These are phyloP conservation scores for Oncopodura yosiiana DNA, from an alignment of 1,140 invertebrate species.

Conservation along the genomic window DNA sequence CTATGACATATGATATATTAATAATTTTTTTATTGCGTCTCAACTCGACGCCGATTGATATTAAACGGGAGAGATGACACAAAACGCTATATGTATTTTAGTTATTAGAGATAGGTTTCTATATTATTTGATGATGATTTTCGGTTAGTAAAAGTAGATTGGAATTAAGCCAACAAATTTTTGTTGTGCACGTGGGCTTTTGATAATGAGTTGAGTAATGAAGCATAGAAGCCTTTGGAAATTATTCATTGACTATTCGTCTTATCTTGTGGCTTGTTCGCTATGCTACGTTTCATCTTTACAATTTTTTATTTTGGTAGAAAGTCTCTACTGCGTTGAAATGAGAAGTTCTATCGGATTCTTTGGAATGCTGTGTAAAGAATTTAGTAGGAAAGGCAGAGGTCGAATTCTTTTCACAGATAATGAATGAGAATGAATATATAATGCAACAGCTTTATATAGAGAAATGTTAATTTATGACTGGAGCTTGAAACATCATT, in stretches of 20 bases:
- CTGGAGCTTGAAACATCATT: constrained; percentile 22
- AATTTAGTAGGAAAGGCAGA: not conserved
- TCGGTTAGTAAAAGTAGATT: constrained; percentile 2
- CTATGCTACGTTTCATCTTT: not conserved
- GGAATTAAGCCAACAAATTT: constrained; percentile 14
- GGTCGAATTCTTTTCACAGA: constrained; percentile 6
- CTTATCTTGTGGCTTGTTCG: not conserved
- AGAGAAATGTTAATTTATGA: not conserved
- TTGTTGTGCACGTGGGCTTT: constrained; percentile 22
- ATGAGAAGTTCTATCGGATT: constrained; percentile 4
- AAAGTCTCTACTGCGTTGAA: constrained; percentile 18
- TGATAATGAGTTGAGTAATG: constrained; percentile 33
- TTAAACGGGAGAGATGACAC: too few species aligned
- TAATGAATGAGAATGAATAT: constrained; percentile 19
- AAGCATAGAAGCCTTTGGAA: constrained; percentile 13
- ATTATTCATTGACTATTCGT: constrained; percentile 5
- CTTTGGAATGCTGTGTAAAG: not conserved
- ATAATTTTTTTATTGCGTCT: too few species aligned
- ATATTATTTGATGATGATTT: constrained; percentile 1
- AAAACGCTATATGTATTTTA: too few species aligned
- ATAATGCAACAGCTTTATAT: not conserved
- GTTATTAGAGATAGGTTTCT: too few species aligned
- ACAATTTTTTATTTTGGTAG: not conserved
- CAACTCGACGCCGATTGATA: too few species aligned
- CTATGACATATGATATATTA: too few species aligned